Evolutionary conservation across 2,888 invertebrate species (phyloP).

Genomic region (Crepidodera aurea): DNA sequence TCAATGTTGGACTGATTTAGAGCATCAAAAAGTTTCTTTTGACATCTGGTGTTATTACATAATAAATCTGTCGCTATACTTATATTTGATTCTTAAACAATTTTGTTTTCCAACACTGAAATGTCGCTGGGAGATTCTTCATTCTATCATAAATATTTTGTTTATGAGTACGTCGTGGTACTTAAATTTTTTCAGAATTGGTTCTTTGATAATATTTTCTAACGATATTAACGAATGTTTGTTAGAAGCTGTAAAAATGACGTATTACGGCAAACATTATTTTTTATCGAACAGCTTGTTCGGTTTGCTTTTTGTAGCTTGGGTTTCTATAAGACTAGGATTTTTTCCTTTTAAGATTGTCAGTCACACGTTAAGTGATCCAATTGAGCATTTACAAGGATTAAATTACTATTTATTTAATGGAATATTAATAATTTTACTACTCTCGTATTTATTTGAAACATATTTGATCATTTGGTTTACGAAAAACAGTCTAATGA

Average conservation of each 20-base stretch:
- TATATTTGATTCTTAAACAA: neutral
- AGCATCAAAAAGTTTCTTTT: neutral
- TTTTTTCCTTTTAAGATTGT: neutral
- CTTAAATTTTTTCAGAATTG: neutral
- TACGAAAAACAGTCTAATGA: neutral
- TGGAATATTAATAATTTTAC: neutral
- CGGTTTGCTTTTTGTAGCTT: neutral
- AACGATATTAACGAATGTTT: neutral
- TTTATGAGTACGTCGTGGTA: neutral
- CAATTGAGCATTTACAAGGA: neutral
- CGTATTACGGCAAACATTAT: neutral
- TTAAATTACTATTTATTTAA: neutral
- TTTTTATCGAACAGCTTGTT: slow-evolving; percentile 1
- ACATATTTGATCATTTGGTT: neutral
- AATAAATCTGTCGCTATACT: neutral
- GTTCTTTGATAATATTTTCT: neutral
- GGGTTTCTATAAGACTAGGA: neutral
- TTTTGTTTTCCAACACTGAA: neutral
- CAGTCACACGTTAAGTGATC: neutral
- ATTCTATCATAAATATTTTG: neutral
- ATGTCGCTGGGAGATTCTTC: neutral
- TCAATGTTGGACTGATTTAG: neutral
- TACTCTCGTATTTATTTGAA: neutral
- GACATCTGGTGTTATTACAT: neutral
- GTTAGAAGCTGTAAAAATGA: neutral